phyloP scores from a whole-genome alignment of 2,113 vertebrate species.

The Ciconia boyciana region DNA sequence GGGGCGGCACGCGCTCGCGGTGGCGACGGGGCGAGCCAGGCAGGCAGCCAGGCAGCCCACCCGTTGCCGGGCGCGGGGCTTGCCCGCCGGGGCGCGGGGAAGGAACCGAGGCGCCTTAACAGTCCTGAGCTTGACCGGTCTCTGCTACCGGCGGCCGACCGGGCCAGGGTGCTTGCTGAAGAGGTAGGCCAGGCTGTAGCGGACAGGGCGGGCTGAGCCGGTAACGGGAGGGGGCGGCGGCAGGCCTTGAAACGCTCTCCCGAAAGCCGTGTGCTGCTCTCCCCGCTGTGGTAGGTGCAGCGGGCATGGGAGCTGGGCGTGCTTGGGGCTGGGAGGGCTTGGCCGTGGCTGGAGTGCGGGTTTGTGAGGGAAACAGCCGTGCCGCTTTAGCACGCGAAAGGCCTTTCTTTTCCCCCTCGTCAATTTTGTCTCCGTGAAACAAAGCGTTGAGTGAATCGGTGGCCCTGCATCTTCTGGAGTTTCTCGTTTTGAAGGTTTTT shows the following conservation, averaged over 20 bases:
- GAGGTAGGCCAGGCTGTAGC: neutral
- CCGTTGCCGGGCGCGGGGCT: neutral
- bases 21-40: too few species aligned
- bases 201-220: too few species aligned
- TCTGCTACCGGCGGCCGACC: neutral
- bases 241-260: too few species aligned
- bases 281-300: too few species aligned
- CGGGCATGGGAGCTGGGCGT: too few species aligned
- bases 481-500: neutral
- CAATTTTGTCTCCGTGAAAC: accelerated
- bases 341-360: too few species aligned
- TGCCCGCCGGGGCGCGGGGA: too few species aligned
- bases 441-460: accelerated
- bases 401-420: accelerated
- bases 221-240: too few species aligned
- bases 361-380: neutral
- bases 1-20: accelerated
- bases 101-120: accelerated
- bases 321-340: too few species aligned
- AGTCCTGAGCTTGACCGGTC: neutral
- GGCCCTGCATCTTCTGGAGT: neutral
- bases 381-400: accelerated
- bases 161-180: neutral
- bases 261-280: too few species aligned
- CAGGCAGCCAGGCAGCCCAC: too few species aligned